These are phyloP conservation scores for Carcharodon carcharias DNA, from an alignment of 2,797 vertebrate genomes.

Conservation along the genomic window DNA sequence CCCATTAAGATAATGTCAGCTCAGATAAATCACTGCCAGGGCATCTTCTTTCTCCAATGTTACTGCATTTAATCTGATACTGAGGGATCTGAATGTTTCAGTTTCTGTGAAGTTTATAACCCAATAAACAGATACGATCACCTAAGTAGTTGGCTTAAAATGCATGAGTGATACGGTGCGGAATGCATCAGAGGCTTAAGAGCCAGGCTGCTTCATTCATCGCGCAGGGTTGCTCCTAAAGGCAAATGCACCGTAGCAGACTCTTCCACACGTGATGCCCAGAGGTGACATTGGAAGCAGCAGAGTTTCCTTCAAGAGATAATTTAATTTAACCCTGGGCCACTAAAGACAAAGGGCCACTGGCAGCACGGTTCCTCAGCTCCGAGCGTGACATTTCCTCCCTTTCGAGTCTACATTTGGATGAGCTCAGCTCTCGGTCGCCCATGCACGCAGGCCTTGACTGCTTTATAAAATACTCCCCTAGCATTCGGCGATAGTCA, in stretches of 20 bases:
- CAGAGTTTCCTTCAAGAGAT: not conserved
- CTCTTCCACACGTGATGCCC: not conserved
- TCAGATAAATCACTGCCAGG: not conserved
- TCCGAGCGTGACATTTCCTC: not conserved
- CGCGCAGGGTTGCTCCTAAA: not conserved
- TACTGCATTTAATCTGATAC: not conserved
- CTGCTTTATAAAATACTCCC: no score
- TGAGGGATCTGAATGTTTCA: constrained; percentile 7
- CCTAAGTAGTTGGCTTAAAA: not conserved
- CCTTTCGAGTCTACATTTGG: not conserved
- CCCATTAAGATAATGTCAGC: constrained; percentile 5
- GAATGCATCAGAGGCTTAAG: not conserved
- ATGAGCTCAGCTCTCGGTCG: not conserved
- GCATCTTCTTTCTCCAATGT: not conserved
- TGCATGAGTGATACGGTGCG: not conserved
- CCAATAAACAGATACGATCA: not conserved
- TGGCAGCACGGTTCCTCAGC: not conserved
- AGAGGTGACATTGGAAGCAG: not conserved
- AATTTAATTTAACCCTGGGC: not conserved
- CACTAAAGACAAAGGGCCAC: not conserved
- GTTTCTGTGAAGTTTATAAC: not conserved
- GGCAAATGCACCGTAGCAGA: not conserved
- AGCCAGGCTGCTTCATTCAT: not conserved
- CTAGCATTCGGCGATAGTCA: not conserved
- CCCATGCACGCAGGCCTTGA: not conserved